A percentile compares a stretch with the other conserved stretches of the same genome.
Conservation (phyloP, 2,113 vertebrate species). For the Eudorcas thomsonii region DNA sequence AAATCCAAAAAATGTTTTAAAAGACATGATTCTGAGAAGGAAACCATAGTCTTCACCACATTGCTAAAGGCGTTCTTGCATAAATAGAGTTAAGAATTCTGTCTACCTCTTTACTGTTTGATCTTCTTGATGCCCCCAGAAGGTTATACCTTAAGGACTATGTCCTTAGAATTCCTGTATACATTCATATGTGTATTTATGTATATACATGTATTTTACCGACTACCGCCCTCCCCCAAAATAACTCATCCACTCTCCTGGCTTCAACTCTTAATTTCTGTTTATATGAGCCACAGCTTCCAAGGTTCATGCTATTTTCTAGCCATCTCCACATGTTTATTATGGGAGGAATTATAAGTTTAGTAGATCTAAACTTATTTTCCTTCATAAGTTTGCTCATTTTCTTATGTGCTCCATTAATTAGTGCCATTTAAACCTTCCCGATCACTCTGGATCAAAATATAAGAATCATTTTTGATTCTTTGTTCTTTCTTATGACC, state of each 20-base stretch:
- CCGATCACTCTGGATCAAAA: not conserved
- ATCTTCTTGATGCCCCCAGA: not conserved
- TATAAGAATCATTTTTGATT: not conserved
- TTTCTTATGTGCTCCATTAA: not conserved
- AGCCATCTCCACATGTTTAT: not conserved
- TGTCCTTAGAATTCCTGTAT: not conserved
- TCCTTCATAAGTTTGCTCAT: constrained; percentile 1
- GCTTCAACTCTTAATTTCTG: not conserved
- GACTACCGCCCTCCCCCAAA: too few species aligned
- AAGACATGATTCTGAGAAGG: not conserved
- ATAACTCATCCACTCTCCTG: not conserved
- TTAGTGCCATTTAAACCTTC: not conserved
- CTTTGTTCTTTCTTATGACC: not conserved
- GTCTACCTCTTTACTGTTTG: not conserved
- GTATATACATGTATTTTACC: not conserved
- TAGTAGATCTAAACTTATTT: not conserved
- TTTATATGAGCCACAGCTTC: not conserved
- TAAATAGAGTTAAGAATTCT: not conserved
- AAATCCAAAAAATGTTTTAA: not conserved
- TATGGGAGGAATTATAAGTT: not conserved
- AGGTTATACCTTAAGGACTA: not conserved
- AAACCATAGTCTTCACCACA: not conserved
- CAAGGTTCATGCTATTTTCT: not conserved
- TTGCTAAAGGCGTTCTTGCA: not conserved
- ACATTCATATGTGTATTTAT: not conserved